Conservation (phyloP, 2,888 invertebrate species). For the Proisotoma minuta region DNA sequence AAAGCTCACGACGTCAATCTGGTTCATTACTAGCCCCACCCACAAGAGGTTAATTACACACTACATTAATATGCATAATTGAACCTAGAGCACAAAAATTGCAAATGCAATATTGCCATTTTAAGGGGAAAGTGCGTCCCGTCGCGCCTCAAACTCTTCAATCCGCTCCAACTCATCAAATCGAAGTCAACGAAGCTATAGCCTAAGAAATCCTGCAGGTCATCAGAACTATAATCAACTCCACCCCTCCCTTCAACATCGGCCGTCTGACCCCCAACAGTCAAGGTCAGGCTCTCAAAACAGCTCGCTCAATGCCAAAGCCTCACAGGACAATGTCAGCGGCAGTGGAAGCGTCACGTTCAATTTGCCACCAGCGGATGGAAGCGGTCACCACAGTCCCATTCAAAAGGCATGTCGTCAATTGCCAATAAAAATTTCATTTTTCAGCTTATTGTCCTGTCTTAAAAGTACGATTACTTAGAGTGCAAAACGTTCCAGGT, state of each 20-base stretch:
- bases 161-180: slow-evolving; percentile 41
- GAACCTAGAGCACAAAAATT: too few species aligned
- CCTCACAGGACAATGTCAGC: slow-evolving; percentile 13
- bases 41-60: slow-evolving; percentile 2
- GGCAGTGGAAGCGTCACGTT: not conserved
- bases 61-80: too few species aligned
- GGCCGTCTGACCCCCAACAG: slow-evolving; percentile 44
- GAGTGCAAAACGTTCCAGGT: slow-evolving; percentile 4
- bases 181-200: slow-evolving; percentile 42
- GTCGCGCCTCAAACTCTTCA: slow-evolving; percentile 43
- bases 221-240: slow-evolving; percentile 34
- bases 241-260: slow-evolving; percentile 38
- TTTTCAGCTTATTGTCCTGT: not conserved
- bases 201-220: slow-evolving; percentile 35
- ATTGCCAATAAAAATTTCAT: not conserved
- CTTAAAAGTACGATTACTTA: not conserved
- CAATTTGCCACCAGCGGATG: not conserved
- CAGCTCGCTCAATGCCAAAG: slow-evolving; percentile 26
- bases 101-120: too few species aligned
- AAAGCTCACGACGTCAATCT: slow-evolving; percentile 38
- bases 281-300: slow-evolving; percentile 27
- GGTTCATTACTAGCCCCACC: slow-evolving; percentile 43
- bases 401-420: slow-evolving; percentile 10
- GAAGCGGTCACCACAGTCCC: slow-evolving; percentile 25
- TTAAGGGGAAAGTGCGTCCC: too few species aligned